These are phyloP conservation scores for Drosophila parvula DNA, from an alignment of 1,140 invertebrate genomes.

Conservation along the genomic window DNA sequence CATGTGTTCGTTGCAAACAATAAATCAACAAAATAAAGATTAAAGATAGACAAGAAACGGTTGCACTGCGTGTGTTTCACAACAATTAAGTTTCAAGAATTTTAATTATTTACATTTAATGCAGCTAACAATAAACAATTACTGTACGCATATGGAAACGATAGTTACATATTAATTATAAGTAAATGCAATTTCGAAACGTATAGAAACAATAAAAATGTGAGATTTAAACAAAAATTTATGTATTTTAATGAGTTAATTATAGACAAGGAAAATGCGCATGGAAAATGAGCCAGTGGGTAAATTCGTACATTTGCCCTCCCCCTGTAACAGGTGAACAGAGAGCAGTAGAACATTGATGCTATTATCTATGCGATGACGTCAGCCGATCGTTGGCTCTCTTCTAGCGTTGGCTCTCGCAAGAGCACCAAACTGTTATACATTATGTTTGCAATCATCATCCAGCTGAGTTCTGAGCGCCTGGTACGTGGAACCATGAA, in stretches of 20 bases:
- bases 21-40: slow-evolving; percentile 29
- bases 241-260: too few species aligned
- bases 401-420: too few species aligned
- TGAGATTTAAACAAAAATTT: slow-evolving; percentile 72
- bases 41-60: slow-evolving; percentile 35
- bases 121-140: slow-evolving; percentile 58
- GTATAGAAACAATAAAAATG: slow-evolving; percentile 82
- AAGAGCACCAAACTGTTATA: too few species aligned
- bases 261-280: background rate
- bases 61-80: slow-evolving; percentile 62
- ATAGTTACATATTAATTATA: slow-evolving; percentile 77
- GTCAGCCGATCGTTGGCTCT: too few species aligned
- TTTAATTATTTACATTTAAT: slow-evolving; percentile 71
- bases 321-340: too few species aligned
- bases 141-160: slow-evolving; percentile 65
- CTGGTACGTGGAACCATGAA: too few species aligned
- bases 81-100: slow-evolving; percentile 72
- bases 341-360: too few species aligned
- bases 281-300: too few species aligned
- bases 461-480: too few species aligned
- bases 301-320: too few species aligned
- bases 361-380: too few species aligned
- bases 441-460: too few species aligned
- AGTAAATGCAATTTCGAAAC: slow-evolving; percentile 81
- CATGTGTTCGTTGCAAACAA: slow-evolving; percentile 76